A percentile compares a stretch with the other conserved stretches of the same genome.
Conservation (phyloP, 2,113 vertebrate genomes). For the Hydrolagus affinis region DNA sequence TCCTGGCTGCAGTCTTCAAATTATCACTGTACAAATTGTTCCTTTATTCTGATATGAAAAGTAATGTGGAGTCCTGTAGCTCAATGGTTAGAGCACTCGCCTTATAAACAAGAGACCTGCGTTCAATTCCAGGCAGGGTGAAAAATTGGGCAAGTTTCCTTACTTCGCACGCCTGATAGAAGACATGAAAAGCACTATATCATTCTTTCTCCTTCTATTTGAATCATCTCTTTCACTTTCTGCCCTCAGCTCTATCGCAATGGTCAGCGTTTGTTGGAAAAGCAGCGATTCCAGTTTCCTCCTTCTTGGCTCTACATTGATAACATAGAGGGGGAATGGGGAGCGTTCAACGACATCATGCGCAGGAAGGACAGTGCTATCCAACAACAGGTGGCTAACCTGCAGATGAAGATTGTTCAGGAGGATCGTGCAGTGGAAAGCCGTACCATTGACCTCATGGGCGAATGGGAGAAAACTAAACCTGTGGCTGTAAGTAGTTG, state of each 20-base stretch:
- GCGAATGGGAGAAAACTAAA: constrained; percentile 96
- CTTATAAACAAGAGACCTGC: no score
- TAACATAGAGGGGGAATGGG: constrained; percentile 98
- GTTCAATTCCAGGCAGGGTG: no score
- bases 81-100: no score
- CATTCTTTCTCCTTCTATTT: not conserved
- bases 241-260: constrained; percentile 81
- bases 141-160: no score
- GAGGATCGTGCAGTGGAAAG: constrained; percentile 95
- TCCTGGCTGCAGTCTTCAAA: not conserved
- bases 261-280: constrained; percentile 90
- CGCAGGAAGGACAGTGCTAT: constrained; percentile 94
- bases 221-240: not conserved
- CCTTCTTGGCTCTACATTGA: constrained; percentile 97
- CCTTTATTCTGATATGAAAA: no score
- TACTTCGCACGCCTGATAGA: no score
- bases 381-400: constrained; percentile 93
- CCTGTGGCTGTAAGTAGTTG: constrained; percentile 75
- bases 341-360: constrained; percentile 98
- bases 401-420: constrained; percentile 97
- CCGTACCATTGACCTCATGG: constrained; percentile 82
- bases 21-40: not conserved
- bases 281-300: constrained; percentile 95
- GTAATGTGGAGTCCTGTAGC: no score
- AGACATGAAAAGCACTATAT: no score